These are phyloP conservation scores for Ammodytes dubius DNA, from an alignment of 2,113 vertebrate genomes.

Conservation along the genomic window DNA sequence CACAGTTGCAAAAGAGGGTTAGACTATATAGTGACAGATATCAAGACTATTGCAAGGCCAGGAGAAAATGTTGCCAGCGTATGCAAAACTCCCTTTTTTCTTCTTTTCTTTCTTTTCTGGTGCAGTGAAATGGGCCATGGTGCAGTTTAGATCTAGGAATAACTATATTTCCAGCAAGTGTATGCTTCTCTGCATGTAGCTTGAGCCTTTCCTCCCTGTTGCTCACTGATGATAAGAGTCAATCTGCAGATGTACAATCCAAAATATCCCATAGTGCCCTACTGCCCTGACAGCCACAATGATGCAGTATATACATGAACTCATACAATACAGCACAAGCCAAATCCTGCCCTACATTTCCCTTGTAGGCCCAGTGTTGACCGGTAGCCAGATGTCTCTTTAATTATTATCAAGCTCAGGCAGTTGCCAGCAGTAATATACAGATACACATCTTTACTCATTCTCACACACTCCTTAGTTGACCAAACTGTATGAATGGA, in stretches of 20 bases:
- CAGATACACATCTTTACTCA: slow-evolving; percentile 11
- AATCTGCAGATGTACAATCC: slow-evolving; percentile 41
- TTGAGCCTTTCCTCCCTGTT: slow-evolving; percentile 20
- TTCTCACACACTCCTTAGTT: slow-evolving; percentile 19
- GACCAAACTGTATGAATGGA: slow-evolving; percentile 8
- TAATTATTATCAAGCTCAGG: slow-evolving; percentile 60
- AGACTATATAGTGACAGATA: slow-evolving; percentile 47
- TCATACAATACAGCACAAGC: no score
- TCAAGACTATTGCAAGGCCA: slow-evolving; percentile 59
- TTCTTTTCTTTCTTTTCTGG: slow-evolving; percentile 36
- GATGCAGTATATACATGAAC: slow-evolving; percentile 2
- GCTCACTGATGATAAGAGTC: slow-evolving; percentile 19
- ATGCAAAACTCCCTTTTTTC: slow-evolving; percentile 20
- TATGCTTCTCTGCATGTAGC: slow-evolving; percentile 8
- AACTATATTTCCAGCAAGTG: slow-evolving; percentile 41
- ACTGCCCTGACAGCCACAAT: slow-evolving; percentile 56
- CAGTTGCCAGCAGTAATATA: slow-evolving; percentile 59
- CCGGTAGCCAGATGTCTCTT: slow-evolving; percentile 62
- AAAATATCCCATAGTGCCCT: slow-evolving; percentile 51
- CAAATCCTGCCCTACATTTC: slow-evolving; percentile 59
- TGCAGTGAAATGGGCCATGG: slow-evolving; percentile 26
- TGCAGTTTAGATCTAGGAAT: slow-evolving; percentile 33
- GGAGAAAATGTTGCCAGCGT: slow-evolving; percentile 53
- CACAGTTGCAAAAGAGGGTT: slow-evolving; percentile 42
- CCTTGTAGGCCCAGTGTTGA: slow-evolving; percentile 56